Percentiles rank a stretch among this genome's conserved stretches.
These are phyloP conservation scores for Hydrozoanthus gracilis DNA, from an alignment of 92 coral and sea anemone species.

Conservation along the genomic window DNA sequence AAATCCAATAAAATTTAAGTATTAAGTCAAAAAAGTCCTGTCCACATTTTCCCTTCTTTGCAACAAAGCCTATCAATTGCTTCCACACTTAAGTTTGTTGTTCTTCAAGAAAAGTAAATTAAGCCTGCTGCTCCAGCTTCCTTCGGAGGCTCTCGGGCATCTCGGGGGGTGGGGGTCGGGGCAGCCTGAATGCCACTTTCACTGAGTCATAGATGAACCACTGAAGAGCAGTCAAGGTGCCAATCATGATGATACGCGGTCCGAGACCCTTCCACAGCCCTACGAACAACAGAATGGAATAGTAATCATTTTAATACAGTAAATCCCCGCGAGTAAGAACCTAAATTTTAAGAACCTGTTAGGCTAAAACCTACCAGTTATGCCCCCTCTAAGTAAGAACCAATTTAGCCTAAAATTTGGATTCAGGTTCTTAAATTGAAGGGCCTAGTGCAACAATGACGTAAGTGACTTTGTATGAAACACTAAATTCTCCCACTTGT, in stretches of 20 bases:
- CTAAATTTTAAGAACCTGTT: too few species aligned
- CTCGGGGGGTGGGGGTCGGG: slow-evolving; percentile 99
- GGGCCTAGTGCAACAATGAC: too few species aligned
- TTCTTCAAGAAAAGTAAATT: not conserved
- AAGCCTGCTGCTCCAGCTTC: slow-evolving; percentile 59
- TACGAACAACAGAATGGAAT: not conserved
- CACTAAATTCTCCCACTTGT: too few species aligned
- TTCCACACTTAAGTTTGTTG: not conserved
- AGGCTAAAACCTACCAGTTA: too few species aligned
- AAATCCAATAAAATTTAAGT: slow-evolving; percentile 10
- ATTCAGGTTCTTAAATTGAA: too few species aligned
- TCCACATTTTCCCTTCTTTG: slow-evolving; percentile 16
- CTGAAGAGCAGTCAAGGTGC: slow-evolving; percentile 98
- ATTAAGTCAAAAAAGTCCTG: not conserved
- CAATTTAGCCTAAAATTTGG: too few species aligned
- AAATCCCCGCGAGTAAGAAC: too few species aligned
- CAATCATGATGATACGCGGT: slow-evolving; percentile 99
- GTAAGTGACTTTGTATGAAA: too few species aligned
- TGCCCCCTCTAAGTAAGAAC: too few species aligned
- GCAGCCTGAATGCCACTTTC: slow-evolving; percentile 96
- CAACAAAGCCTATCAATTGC: not conserved
- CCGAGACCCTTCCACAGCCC: slow-evolving; percentile 99
- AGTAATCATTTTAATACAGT: not conserved
- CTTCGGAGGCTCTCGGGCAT: slow-evolving; percentile 96
- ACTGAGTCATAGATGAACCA: slow-evolving; percentile 99